A percentile compares a stretch with the other conserved stretches of the same genome.
Conservation (phyloP, 2,797 vertebrate genomes). For the Phataginus tricuspis region DNA sequence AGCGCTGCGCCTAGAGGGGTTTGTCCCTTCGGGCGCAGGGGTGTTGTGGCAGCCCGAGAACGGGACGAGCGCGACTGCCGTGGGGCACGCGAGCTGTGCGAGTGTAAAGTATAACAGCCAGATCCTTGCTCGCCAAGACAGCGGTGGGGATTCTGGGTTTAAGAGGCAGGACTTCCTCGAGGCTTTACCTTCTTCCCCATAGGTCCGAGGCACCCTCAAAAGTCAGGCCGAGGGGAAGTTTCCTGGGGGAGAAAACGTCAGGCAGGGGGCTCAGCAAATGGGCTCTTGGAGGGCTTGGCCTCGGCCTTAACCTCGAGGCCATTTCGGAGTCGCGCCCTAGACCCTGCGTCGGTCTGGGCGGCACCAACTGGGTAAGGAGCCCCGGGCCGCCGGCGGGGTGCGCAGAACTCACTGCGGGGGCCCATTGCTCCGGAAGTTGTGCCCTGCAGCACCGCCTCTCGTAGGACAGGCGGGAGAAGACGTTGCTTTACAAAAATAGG, state of each 20-base stretch:
- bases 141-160: background rate
- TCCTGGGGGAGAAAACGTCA: rapidly evolving
- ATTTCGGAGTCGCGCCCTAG: background rate
- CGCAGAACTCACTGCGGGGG: no score
- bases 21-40: background rate
- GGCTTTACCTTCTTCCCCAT: background rate
- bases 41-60: background rate
- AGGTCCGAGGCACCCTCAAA: background rate
- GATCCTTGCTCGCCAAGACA: background rate
- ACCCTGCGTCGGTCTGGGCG: no score
- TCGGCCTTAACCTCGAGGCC: rapidly evolving
- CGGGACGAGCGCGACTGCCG: background rate
- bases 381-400: background rate
- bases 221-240: background rate
- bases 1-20: background rate
- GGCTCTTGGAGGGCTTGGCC: background rate
- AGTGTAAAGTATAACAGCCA: background rate
- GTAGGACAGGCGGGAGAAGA: background rate
- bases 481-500: background rate
- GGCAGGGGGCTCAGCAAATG: background rate
- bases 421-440: background rate
- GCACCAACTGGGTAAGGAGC: background rate
- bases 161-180: background rate
- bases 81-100: background rate
- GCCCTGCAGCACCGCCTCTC: background rate